Evolutionary conservation across 2,888 invertebrate genomes (phyloP).

Genomic region (Tachina lurida): DNA sequence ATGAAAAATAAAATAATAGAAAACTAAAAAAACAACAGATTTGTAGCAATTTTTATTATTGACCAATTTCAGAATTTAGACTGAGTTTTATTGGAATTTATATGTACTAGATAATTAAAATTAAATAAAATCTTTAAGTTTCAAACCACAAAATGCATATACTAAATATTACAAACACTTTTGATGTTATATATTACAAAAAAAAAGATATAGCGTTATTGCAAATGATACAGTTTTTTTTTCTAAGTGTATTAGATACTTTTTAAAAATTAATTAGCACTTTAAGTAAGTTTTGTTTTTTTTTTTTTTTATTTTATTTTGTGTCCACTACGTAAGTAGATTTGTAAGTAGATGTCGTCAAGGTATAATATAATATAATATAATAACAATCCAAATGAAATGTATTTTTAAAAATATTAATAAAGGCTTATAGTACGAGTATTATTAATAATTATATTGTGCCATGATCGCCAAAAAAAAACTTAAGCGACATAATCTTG

Average conservation of each 20-base stretch:
- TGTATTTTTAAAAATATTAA: conserved; percentile 5
- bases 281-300: not conserved
- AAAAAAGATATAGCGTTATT: not conserved
- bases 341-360: conserved; percentile 31
- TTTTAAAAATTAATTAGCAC: conserved; percentile 49
- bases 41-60: conserved; percentile 45
- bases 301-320: not conserved
- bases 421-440: conserved; percentile 19
- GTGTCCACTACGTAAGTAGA: conserved; percentile 30
- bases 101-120: conserved; percentile 55
- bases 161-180: conserved; percentile 32
- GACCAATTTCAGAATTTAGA: conserved; percentile 71
- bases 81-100: conserved; percentile 70
- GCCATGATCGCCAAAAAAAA: too few relatives aligned
- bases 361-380: too few relatives aligned
- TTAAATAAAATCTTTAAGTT: conserved; percentile 22
- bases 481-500: too few relatives aligned
- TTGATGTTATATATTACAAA: conserved; percentile 28
- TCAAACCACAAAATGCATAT: conserved; percentile 1
- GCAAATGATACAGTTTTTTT: conserved; percentile 12
- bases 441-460: conserved; percentile 19
- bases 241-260: conserved; percentile 52
- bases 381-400: not conserved
- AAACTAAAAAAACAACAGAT: conserved; percentile 21
- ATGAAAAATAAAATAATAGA: not conserved